phyloP scores from a whole-genome alignment of 2,888 invertebrate species.

The Nowickia ferox region DNA sequence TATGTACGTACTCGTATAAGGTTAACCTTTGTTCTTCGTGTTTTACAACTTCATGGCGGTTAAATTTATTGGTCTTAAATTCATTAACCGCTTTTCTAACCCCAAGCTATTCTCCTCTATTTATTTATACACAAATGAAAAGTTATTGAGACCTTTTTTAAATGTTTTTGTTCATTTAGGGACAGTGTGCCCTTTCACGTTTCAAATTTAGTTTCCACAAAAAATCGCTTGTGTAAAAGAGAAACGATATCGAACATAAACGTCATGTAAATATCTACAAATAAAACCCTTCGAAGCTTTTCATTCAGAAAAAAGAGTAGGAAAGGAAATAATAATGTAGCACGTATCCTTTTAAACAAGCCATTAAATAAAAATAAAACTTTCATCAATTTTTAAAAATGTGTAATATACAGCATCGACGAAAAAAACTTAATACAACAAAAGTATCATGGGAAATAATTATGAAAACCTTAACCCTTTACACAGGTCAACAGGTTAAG shows the following conservation, averaged over 20 bases:
- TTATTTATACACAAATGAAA: background rate
- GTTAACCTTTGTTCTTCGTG: too few relatives aligned
- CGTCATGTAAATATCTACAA: background rate
- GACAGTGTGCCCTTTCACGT: background rate
- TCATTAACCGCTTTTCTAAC: too few relatives aligned
- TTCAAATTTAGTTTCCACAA: slow-evolving; percentile 6
- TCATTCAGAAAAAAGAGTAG: background rate
- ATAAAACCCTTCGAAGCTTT: background rate
- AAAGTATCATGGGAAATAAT: background rate
- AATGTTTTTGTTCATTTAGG: slow-evolving; percentile 15
- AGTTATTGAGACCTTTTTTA: background rate
- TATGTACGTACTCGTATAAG: too few relatives aligned
- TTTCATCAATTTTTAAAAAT: slow-evolving; percentile 37
- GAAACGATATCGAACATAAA: background rate
- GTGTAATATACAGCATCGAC: background rate
- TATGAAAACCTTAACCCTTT: background rate
- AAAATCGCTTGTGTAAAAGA: background rate
- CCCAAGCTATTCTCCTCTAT: background rate
- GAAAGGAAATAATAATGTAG: slow-evolving; percentile 13
- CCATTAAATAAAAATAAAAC: slow-evolving; percentile 58
- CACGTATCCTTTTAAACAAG: slow-evolving; percentile 57
- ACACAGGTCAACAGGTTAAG: too few relatives aligned
- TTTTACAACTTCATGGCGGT: too few relatives aligned
- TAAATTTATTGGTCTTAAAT: too few relatives aligned
- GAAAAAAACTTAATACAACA: background rate